Base-by-base conservation (phyloP, 2,888 invertebrate genomes). In the Andrena bucephala region DNA sequence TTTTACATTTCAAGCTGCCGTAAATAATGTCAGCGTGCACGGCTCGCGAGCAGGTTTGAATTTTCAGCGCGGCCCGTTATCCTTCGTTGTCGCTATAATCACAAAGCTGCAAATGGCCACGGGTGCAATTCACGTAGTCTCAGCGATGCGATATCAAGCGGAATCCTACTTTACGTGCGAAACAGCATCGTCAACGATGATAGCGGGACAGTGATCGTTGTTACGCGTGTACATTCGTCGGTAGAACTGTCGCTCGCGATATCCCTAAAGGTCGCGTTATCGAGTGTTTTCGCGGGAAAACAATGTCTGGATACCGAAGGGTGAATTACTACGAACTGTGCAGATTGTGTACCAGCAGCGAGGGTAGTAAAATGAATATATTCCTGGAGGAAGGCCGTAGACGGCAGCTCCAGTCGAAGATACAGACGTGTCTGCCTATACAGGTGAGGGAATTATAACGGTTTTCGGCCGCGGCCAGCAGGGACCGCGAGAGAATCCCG, bases 321-420 rank as follows among this genome's bases (percentile, higher is more conserved):
- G 96, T 96, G 54, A 96, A 96, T 94, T 96, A 96, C 93, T 96
- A 96, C 92, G 96, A 96, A 94, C 94, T 96, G 89, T 96, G 96
- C 92, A 95, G 96, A 88, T 94, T 96, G 84, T 96, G 96, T 92
- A 96, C 96, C 27, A 95, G 95, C 85, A 96, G 96, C 90, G 95
- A 96, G 90, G 95, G 96, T 78, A 95, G 95, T 86, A 96, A 96
- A 93, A 95, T 96, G 85, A 95, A 96, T 92, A 96, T 96, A 88
- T 96, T 96, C 91, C 95, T 96, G 57, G 95, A 95, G 80, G 96
- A 96, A 90, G 96, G 96, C 42, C 95, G 95, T 82, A 95, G 95
- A 89, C 95, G 96, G 90, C 95, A 96, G 89, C 94, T 96, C 27
- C 95, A 95, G 90, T 95, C 95, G 77, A 96, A 96, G 94, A 96